Percentiles rank a stretch among this genome's conserved stretches.
Evolutionary conservation across 2,888 invertebrate genomes (phyloP).

Genomic region (Aphelenchoides bicaudatus): DNA sequence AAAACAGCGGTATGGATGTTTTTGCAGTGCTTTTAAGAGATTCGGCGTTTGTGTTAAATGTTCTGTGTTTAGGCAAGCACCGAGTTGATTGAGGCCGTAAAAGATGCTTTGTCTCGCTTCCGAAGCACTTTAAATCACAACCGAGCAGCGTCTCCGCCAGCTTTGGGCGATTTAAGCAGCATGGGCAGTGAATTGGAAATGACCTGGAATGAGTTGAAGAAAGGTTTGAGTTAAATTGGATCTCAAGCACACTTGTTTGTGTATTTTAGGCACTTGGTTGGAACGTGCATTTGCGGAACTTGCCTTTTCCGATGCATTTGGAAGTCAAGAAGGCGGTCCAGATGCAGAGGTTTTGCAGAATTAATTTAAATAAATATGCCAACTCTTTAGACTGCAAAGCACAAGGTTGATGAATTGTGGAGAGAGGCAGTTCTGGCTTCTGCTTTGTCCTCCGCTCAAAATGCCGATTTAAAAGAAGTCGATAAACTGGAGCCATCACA

Average conservation of each 20-base stretch:
- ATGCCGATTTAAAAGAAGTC: neutral
- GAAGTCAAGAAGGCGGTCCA: neutral
- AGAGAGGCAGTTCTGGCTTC: constrained; percentile 16
- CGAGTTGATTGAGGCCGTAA: constrained; percentile 32
- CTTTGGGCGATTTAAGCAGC: neutral
- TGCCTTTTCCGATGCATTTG: constrained; percentile 23
- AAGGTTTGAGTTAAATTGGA: constrained; percentile 11
- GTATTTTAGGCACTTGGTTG: constrained; percentile 30
- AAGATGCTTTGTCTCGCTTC: constrained; percentile 28
- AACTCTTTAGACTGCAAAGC: no score
- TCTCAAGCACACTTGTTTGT: neutral
- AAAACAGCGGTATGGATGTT: constrained; percentile 4
- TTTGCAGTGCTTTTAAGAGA: neutral
- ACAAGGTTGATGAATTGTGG: constrained; percentile 15
- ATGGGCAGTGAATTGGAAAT: constrained; percentile 17
- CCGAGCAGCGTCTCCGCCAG: neutral
- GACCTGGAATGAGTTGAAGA: constrained; percentile 18
- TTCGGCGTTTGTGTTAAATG: neutral
- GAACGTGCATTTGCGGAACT: constrained; percentile 28
- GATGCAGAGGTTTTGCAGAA: no score
- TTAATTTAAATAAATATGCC: no score
- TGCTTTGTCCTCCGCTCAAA: constrained; percentile 1
- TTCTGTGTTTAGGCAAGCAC: constrained; percentile 29
- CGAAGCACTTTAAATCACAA: constrained; percentile 22
- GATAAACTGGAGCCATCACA: neutral